phyloP scores from a whole-genome alignment of 2,113 vertebrate genomes.

The Otolemur garnettii region DNA sequence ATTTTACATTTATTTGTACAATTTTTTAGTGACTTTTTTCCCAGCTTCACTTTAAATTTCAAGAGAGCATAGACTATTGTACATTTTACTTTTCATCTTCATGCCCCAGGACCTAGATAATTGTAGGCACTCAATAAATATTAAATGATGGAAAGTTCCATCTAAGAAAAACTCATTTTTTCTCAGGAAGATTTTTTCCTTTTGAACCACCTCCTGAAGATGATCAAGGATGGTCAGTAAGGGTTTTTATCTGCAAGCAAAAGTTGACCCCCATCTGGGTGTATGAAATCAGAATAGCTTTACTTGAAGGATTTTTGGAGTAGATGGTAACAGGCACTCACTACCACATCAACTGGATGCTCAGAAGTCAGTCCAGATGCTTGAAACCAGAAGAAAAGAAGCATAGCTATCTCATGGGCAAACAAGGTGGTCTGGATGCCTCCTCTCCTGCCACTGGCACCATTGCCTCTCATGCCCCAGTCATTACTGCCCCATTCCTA shows the following conservation, averaged over 20 bases:
- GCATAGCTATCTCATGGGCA: neutral
- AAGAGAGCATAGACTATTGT: neutral
- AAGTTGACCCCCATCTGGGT: neutral
- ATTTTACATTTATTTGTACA: constrained; percentile 12
- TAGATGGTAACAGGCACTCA: neutral
- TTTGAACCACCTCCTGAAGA: constrained; percentile 10
- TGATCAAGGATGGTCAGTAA: neutral
- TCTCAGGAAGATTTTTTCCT: constrained; percentile 15
- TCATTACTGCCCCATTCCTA: neutral
- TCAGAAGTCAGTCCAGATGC: neutral
- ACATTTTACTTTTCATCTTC: constrained; percentile 54
- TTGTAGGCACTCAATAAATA: constrained; percentile 22
- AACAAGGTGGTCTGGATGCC: neutral
- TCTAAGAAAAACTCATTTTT: constrained; percentile 15
- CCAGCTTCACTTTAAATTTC: neutral
- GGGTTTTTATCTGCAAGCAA: constrained; percentile 13
- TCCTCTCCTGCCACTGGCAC: neutral
- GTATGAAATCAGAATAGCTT: neutral
- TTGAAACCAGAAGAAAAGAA: constrained; percentile 1
- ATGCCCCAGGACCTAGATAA: neutral
- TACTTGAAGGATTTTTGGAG: neutral
- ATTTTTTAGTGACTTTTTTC: neutral
- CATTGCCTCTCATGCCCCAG: neutral
- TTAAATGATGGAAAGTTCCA: constrained; percentile 6
- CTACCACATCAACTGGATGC: neutral